Evolutionary conservation across 2,113 vertebrate species (phyloP).

Genomic region (Sinocyclocheilus anophthalmus): DNA sequence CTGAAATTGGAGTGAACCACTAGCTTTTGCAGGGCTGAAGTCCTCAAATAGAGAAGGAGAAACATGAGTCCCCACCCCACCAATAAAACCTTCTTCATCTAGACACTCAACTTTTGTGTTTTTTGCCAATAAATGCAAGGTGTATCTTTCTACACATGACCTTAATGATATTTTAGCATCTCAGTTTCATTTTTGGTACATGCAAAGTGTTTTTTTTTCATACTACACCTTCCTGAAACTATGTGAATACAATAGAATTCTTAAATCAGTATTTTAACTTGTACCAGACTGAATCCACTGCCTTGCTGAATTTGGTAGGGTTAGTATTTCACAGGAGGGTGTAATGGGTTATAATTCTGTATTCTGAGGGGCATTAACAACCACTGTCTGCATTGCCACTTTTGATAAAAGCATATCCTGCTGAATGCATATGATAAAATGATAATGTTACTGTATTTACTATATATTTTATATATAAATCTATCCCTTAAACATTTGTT

Average conservation of each 20-base stretch:
- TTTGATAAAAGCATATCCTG: conserved; percentile 72
- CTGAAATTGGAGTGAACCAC: conserved; percentile 91
- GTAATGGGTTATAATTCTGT: conserved; percentile 72
- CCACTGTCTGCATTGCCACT: conserved; percentile 79
- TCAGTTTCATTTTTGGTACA: conserved; percentile 48
- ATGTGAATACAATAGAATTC: conserved; percentile 71
- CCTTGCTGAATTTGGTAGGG: conserved; percentile 83
- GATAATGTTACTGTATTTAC: conserved; percentile 71
- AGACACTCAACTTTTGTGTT: conserved; percentile 62
- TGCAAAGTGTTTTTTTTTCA: conserved; percentile 63
- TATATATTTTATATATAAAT: conserved; percentile 67
- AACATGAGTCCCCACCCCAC: conserved; percentile 63
- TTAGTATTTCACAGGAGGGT: conserved; percentile 66
- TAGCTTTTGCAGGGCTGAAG: conserved; percentile 30
- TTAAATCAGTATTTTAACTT: conserved; percentile 57
- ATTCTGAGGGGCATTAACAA: conserved; percentile 86
- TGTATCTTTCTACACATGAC: conserved; percentile 48
- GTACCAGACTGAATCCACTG: conserved; percentile 77
- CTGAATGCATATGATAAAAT: conserved; percentile 69
- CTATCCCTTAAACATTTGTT: conserved; percentile 69
- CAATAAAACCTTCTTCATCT: conserved; percentile 51
- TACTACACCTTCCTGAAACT: conserved; percentile 80
- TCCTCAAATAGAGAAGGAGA: conserved; percentile 50
- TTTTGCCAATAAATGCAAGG: conserved; percentile 64
- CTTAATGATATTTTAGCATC: conserved; percentile 46